Evolutionary conservation across 2,888 invertebrate genomes (phyloP).

Genomic region (Nudaria mundana): DNA sequence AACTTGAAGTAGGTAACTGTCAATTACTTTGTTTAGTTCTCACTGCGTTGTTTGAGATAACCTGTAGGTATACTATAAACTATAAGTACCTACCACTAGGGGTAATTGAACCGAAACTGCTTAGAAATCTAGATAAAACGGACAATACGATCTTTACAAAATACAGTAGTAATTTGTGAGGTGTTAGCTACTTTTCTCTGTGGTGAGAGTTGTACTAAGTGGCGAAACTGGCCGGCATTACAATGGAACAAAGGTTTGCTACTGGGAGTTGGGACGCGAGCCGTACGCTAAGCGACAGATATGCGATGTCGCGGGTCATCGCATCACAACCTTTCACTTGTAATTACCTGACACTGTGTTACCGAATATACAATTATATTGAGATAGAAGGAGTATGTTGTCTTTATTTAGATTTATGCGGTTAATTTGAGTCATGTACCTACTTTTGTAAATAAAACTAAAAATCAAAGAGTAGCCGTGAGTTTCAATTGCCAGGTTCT

Average conservation of each 20-base stretch:
- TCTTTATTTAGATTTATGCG: too few relatives aligned
- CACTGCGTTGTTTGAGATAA: slow-evolving; percentile 49
- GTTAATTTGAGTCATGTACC: too few relatives aligned
- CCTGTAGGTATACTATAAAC: slow-evolving; percentile 22
- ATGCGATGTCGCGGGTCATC: slow-evolving; percentile 61
- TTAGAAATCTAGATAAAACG: slow-evolving; percentile 71
- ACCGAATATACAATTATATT: too few relatives aligned
- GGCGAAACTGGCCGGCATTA: slow-evolving; percentile 61
- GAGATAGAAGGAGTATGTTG: too few relatives aligned
- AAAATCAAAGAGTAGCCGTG: too few relatives aligned
- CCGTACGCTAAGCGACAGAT: slow-evolving; percentile 36
- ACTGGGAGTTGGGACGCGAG: slow-evolving; percentile 25
- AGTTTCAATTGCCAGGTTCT: too few relatives aligned
- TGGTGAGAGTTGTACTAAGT: slow-evolving; percentile 72
- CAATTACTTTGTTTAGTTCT: too few relatives aligned
- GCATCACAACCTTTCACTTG: slow-evolving; percentile 64
- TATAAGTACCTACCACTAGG: slow-evolving; percentile 28
- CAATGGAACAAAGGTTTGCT: slow-evolving; percentile 55
- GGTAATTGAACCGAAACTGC: slow-evolving; percentile 48
- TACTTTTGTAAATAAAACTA: too few relatives aligned
- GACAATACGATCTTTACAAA: slow-evolving; percentile 73
- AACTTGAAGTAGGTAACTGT: too few relatives aligned
- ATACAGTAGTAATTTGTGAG: slow-evolving; percentile 64
- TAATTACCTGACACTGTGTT: slow-evolving; percentile 1
- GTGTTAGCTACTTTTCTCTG: slow-evolving; percentile 64